A percentile compares a stretch with the other conserved stretches of the same genome.
Evolutionary conservation across 2,113 vertebrate species (phyloP).

Genomic region (Ictidomys tridecemlineatus): DNA sequence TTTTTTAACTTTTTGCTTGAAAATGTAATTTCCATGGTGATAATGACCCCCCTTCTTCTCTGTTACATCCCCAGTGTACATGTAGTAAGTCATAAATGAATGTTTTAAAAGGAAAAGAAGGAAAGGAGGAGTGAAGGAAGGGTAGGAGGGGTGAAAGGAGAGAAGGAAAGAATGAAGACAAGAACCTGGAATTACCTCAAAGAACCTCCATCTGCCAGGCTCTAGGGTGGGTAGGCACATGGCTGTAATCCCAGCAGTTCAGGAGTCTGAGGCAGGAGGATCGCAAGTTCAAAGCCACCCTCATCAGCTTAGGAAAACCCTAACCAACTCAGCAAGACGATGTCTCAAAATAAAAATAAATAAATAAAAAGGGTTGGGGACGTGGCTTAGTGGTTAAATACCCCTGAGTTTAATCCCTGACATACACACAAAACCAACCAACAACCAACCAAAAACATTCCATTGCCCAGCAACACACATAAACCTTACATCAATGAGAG

Average conservation of each 20-base stretch:
- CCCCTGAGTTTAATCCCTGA: no score
- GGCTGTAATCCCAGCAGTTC: no score
- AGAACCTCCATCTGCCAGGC: not conserved
- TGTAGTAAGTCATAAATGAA: not conserved
- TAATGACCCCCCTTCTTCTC: not conserved
- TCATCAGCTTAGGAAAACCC: no score
- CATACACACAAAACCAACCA: no score
- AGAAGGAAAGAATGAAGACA: not conserved
- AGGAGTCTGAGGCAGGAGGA: no score
- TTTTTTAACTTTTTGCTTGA: not conserved
- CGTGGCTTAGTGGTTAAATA: no score
- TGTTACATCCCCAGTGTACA: not conserved
- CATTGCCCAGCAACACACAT: not conserved
- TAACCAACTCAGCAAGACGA: no score
- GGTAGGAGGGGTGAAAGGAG: fast-evolving
- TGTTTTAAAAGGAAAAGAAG: not conserved
- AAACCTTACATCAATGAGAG: not conserved
- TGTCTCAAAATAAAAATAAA: no score
- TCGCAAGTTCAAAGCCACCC: no score
- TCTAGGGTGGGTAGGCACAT: no score
- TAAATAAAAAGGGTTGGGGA: no score
- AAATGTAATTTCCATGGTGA: not conserved
- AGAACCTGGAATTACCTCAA: not conserved
- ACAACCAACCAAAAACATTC: no score
- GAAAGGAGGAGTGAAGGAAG: not conserved